Evolutionary conservation across 2,888 invertebrate genomes (phyloP).

Genomic region (Rhodophaea formosa): DNA sequence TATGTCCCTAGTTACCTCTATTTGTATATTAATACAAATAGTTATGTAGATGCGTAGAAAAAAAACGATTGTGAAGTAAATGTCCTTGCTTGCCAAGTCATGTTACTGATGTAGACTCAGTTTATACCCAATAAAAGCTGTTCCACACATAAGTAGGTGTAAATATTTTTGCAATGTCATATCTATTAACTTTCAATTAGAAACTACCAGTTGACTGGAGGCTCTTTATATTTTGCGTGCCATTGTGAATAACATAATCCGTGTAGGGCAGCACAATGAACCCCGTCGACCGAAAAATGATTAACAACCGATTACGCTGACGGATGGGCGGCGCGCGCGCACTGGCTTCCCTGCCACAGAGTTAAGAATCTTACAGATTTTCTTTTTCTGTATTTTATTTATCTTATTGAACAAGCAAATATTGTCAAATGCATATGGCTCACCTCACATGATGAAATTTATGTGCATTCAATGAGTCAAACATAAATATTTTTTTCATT

Average conservation of each 20-base stretch:
- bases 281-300: slow-evolving; percentile 79
- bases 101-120: not conserved
- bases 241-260: slow-evolving; percentile 68
- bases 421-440: no score
- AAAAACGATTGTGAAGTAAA: no score
- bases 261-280: slow-evolving; percentile 68
- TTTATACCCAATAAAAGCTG: not conserved
- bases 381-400: not conserved
- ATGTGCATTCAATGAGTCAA: no score
- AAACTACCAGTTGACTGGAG: slow-evolving; percentile 30
- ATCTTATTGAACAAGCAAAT: not conserved
- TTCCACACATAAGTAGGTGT: not conserved
- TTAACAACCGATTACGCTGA: slow-evolving; percentile 79
- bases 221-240: slow-evolving; percentile 57
- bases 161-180: not conserved
- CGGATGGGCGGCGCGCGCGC: slow-evolving; percentile 72
- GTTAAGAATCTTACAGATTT: slow-evolving; percentile 30
- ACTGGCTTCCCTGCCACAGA: slow-evolving; percentile 72
- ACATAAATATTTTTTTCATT: no score
- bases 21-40: no score
- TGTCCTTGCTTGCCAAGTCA: no score
- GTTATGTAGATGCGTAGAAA: no score
- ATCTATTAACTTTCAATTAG: not conserved
- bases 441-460: no score
- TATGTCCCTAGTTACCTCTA: no score